Conservation (phyloP, 2,888 invertebrate species). For the Xestia xanthographa region DNA sequence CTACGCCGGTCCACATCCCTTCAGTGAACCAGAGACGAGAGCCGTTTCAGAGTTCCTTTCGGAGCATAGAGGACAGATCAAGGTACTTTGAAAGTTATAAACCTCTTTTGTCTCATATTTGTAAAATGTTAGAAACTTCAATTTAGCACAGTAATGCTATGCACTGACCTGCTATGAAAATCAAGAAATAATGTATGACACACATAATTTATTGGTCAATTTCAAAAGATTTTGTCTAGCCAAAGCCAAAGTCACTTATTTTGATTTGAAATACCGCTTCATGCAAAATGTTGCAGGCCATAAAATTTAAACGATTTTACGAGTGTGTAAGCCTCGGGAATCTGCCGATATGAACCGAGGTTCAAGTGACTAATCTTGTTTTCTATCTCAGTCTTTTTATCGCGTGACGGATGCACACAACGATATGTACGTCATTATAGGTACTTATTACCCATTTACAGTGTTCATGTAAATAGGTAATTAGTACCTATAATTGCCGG, state of each 20-base stretch:
- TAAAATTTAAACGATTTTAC: conserved; percentile 20
- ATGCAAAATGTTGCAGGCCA: conserved; percentile 21
- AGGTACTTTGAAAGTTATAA: conserved; percentile 80
- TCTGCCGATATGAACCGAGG: conserved; percentile 36
- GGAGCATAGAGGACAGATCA: conserved; percentile 91
- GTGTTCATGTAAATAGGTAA: conserved; percentile 66
- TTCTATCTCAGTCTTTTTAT: conserved; percentile 61
- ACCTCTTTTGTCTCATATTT: neutral
- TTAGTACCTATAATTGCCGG: conserved; percentile 52
- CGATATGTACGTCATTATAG: conserved; percentile 65
- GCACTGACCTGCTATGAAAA: neutral
- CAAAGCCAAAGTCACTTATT: neutral
- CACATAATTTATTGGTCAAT: conserved; percentile 23
- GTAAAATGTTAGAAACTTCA: conserved; percentile 2
- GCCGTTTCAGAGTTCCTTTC: conserved; percentile 92
- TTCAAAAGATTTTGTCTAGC: conserved; percentile 13
- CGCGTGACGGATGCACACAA: conserved; percentile 68
- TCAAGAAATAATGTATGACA: neutral
- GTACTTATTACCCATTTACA: conserved; percentile 72
- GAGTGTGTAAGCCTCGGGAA: conserved; percentile 26
- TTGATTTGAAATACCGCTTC: conserved; percentile 20
- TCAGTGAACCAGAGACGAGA: conserved; percentile 94
- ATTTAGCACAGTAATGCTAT: neutral
- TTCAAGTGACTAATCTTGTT: conserved; percentile 56
- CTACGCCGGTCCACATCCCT: conserved; percentile 93